Base-by-base conservation (phyloP, 2,797 vertebrate species). In the Rhynchotus rufescens region DNA sequence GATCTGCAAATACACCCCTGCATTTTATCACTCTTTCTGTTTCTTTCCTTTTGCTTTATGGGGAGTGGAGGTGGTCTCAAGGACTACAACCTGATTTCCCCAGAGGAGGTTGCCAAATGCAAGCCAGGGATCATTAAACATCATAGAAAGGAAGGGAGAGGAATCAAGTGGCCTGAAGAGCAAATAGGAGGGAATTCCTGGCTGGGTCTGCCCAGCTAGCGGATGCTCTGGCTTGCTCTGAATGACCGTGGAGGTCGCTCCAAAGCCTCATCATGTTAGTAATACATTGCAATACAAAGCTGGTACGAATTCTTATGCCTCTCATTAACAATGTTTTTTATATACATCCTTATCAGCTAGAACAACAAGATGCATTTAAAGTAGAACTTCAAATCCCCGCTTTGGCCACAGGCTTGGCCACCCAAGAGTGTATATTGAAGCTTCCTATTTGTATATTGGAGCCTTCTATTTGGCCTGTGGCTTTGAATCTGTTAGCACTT, bases 181-280 rank as follows among this genome's bases (percentile, higher is more conserved):
- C 88, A 89, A 94, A 95, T 86, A 80, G 20, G 88, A 92, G 82
- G 89, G 77, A 86, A 94, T 93, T 95, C 77, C 86, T 87, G 86
- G 56, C 92, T 52, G 66, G 22, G 65, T 42, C n/a, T 86, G 57
- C 32, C 77, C 47, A 62, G 10, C 19, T n/a, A 23, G 61, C 2
- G 59, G 65, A 78, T 42, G 77, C 42, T 84, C 75, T 71, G 81
- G 15, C 38, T 15, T 28, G 32, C 32, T 22, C 28, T 52, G 5
- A 64, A 59, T 26, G 16, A 32, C 38, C 75, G 60, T 56, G 76
- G 54, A 78, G 64, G 67, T 44, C 56, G 15, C 36, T 72, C 36
- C 6, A 4, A 19, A 56, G 12, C 25, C 64, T 64, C 44, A 52
- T 47, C 66, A 34, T 6, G n/a, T 40, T 9, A 44, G 15, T 1